These are phyloP conservation scores for Ciconia stormi DNA, from an alignment of 2,113 vertebrate species.

Conservation along the genomic window DNA sequence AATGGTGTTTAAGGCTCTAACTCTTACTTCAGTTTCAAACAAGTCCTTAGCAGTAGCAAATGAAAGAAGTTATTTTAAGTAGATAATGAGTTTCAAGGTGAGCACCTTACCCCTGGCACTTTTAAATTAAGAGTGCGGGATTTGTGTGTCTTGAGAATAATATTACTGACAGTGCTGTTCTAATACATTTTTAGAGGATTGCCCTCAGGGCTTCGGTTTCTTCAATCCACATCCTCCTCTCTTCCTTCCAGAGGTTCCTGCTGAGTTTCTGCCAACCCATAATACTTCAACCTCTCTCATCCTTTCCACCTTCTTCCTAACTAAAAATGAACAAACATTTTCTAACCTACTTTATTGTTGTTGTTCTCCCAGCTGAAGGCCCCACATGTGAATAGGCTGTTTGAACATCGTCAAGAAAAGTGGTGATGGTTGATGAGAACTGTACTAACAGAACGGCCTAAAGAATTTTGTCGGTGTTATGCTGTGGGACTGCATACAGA, in stretches of 20 bases:
- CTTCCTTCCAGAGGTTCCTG: conserved; percentile 9
- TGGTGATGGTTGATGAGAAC: not conserved
- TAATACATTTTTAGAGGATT: conserved; percentile 59
- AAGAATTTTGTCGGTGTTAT: not conserved
- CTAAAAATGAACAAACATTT: not conserved
- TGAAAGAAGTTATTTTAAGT: not conserved
- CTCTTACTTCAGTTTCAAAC: not conserved
- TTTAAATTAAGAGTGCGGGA: conserved; percentile 51
- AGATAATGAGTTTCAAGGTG: conserved; percentile 62
- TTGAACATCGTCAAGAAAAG: not conserved
- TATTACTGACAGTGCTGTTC: not conserved
- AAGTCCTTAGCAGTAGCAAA: conserved; percentile 10
- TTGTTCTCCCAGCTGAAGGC: not conserved
- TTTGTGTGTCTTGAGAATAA: not conserved
- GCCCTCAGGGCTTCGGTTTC: conserved; percentile 51
- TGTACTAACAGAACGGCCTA: not conserved
- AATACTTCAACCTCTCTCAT: conserved; percentile 10
- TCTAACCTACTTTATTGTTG: not conserved
- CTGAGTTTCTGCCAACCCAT: conserved; percentile 16
- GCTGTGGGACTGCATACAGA: not conserved
- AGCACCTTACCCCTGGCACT: conserved; percentile 59
- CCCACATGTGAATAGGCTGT: not conserved
- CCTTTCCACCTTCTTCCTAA: not conserved
- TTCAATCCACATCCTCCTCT: conserved; percentile 1
- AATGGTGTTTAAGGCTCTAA: not conserved